Evolutionary conservation across 2,113 vertebrate genomes (phyloP), one percentile per base, ranked within the genome.

Genomic region (Aplodontia rufa): DNA sequence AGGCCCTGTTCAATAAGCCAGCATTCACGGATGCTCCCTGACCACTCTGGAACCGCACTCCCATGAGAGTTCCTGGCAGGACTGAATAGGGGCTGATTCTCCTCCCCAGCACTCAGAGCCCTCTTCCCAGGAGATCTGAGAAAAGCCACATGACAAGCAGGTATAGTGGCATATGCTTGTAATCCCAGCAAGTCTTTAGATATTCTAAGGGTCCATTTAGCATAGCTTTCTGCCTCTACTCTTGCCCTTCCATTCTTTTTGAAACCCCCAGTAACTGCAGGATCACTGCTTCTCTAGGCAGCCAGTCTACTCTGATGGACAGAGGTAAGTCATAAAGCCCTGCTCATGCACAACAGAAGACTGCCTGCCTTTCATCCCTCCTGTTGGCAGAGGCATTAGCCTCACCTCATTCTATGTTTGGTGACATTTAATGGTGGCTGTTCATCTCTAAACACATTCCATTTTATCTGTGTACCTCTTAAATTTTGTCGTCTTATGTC

Each of bases 101-200:
- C 28, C 64, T 26, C 60, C 53, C 71, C 5, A 17, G 49, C 42
- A 68, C 17, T 37, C 37, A 3, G 0, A 30, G 16, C 55, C 47
- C 13, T 89, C 60, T 75, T 95, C 80, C 82, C 89, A 87, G 40
- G 62, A 75, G 78, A 68, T 51, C 49, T 76, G 81, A 62, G 58
- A 90, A 75, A 71, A 89, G 32, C 60, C 42, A 19, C 35, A 32
- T 55, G 78, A 68, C 66, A 35, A 6, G 32, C 64, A 66, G 14
- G 12, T 35, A 66, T 14, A 35, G 28, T 66, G 64, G 32, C 64
- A 35, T 35, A 66, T 32, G 32, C 64, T 32, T 35, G 14, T 13
- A 66, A 66, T 66, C 64, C 58, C 58, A 60, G 58, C 24, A 60
- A 60, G 71, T 87, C 82, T 90, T 79, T 83, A n/a, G 24, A 12